These are phyloP conservation scores for Agrenia bidenticulata DNA, from an alignment of 2,888 invertebrate species.

Conservation along the genomic window DNA sequence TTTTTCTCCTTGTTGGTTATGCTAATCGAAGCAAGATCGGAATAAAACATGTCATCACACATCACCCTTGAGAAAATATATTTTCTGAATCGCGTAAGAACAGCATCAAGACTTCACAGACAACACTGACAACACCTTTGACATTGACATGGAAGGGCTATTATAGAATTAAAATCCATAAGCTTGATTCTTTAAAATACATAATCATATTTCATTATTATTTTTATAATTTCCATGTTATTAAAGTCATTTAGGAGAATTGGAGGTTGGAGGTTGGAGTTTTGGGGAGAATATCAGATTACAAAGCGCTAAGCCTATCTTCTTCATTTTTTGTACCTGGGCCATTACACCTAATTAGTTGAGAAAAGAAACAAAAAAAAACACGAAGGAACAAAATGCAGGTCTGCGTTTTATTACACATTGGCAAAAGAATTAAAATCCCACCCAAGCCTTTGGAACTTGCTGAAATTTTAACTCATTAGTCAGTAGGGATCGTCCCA, in stretches of 20 bases:
- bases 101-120: not conserved
- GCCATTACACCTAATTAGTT: too few species aligned
- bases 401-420: too few species aligned
- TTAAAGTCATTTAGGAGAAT: not conserved
- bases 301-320: too few species aligned
- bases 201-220: not conserved
- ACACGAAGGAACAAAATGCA: too few species aligned
- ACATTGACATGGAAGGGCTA: not conserved
- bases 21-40: conserved; percentile 1
- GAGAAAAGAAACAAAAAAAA: too few species aligned
- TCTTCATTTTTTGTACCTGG: too few species aligned
- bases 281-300: too few species aligned
- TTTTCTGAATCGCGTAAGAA: not conserved
- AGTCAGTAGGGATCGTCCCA: too few species aligned
- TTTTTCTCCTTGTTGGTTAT: not conserved
- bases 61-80: not conserved
- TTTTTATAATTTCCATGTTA: not conserved
- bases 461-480: too few species aligned
- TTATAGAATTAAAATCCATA: not conserved
- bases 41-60: conserved; percentile 7
- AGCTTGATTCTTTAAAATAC: not conserved
- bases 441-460: too few species aligned
- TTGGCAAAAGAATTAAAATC: too few species aligned
- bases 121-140: not conserved
- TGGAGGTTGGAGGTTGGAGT: too few species aligned